Evolutionary conservation across 2,797 vertebrate genomes (phyloP).

Genomic region (Pogoniulus pusillus): DNA sequence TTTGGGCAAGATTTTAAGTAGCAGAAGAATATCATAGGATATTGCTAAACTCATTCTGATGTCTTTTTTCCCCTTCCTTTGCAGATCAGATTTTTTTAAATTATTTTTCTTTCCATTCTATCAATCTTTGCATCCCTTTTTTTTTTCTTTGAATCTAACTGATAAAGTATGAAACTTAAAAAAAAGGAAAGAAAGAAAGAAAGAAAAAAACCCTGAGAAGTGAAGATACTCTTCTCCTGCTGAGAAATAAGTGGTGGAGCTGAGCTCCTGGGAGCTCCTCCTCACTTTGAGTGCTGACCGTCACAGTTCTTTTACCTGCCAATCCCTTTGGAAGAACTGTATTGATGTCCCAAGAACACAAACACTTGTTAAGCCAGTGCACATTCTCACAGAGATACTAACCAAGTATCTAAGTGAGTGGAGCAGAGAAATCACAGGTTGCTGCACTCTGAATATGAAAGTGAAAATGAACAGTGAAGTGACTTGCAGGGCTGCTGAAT

Average conservation of each 20-base stretch:
- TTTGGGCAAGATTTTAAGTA: background rate
- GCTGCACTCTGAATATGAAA: slow-evolving; percentile 70
- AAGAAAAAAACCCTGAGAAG: slow-evolving; percentile 27
- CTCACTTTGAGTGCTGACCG: slow-evolving; percentile 65
- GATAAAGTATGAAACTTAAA: slow-evolving; percentile 22
- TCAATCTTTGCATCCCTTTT: slow-evolving; percentile 16
- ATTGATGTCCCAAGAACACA: slow-evolving; percentile 75
- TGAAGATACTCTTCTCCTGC: slow-evolving; percentile 50
- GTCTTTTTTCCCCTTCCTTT: background rate
- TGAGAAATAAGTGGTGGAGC: slow-evolving; percentile 65
- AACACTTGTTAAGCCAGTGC: slow-evolving; percentile 73
- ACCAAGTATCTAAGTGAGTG: slow-evolving; percentile 62
- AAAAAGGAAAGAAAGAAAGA: background rate
- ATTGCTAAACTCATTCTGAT: background rate
- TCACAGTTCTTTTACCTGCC: slow-evolving; percentile 70
- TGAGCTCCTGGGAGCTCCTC: slow-evolving; percentile 52
- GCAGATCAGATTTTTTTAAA: background rate
- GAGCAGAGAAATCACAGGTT: slow-evolving; percentile 61
- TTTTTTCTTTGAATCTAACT: background rate
- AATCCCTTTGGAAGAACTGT: slow-evolving; percentile 66
- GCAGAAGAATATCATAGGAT: background rate
- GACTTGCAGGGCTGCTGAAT: slow-evolving; percentile 52
- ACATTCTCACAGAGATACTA: slow-evolving; percentile 62
- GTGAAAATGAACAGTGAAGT: slow-evolving; percentile 64
- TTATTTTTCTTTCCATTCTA: background rate